Conservation (phyloP, 2,888 invertebrate genomes). For the Drosophila nigritarsus region DNA sequence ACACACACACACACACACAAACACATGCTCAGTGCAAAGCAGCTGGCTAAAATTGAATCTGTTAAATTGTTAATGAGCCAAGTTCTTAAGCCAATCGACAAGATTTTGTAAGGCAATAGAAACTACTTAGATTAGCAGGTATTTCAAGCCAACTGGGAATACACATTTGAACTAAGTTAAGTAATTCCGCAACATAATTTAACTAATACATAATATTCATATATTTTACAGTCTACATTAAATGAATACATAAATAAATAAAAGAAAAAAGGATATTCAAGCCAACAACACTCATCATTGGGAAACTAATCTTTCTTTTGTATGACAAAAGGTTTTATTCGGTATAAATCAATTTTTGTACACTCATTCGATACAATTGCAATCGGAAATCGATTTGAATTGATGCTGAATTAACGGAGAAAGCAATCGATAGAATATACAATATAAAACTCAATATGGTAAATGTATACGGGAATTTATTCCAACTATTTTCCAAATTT, state of each 20-base stretch:
- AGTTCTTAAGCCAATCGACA: slow-evolving; percentile 62
- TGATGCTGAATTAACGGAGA: not conserved
- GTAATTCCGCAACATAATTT: not conserved
- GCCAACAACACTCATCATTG: not conserved
- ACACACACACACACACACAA: slow-evolving; percentile 23
- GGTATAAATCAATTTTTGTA: not conserved
- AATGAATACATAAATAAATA: not conserved
- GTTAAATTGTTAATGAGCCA: slow-evolving; percentile 76
- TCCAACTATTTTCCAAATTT: not conserved
- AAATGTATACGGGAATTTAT: not conserved
- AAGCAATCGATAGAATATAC: not conserved
- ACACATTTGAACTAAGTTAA: not conserved
- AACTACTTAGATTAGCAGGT: not conserved
- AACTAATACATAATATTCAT: not conserved
- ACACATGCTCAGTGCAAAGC: slow-evolving; percentile 20
- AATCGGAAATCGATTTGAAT: not conserved
- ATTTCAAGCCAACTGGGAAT: not conserved
- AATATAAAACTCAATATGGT: not conserved
- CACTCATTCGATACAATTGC: not conserved
- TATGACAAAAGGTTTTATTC: not conserved
- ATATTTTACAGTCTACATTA: not conserved
- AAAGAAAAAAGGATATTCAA: too few species aligned
- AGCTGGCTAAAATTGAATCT: slow-evolving; percentile 59
- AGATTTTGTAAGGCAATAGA: slow-evolving; percentile 16
- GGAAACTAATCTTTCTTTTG: not conserved